These are phyloP conservation scores for Tenthredo distinguenda DNA, from an alignment of 2,888 invertebrate genomes.

Conservation along the genomic window DNA sequence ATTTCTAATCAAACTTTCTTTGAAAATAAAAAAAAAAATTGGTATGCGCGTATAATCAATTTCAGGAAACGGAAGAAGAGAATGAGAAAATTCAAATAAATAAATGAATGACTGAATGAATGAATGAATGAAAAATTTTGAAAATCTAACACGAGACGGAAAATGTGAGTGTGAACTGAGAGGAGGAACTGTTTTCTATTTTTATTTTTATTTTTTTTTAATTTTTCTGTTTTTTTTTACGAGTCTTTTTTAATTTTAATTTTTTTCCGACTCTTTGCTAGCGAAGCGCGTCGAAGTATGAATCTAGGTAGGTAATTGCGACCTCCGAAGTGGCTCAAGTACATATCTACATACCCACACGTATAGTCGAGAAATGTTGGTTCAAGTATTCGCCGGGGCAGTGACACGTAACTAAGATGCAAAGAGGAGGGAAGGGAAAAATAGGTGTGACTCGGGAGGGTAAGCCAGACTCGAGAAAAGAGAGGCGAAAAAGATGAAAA, in stretches of 20 bases:
- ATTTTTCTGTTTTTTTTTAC: no score
- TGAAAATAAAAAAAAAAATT: background rate
- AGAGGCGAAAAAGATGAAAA: conserved; percentile 25
- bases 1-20: no score
- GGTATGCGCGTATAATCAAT: background rate
- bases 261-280: background rate
- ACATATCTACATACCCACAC: conserved; percentile 3
- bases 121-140: background rate
- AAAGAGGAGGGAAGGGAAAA: conserved; percentile 61
- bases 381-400: conserved; percentile 56
- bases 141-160: background rate
- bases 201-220: background rate
- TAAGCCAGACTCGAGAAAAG: conserved; percentile 31
- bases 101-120: background rate
- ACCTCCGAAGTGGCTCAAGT: conserved; percentile 3
- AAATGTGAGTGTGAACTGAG: background rate
- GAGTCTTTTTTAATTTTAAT: background rate
- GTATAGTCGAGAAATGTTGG: conserved; percentile 38
- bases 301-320: conserved; percentile 36
- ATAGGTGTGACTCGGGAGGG: conserved; percentile 51
- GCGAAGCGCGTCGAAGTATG: background rate
- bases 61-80: background rate
- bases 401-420: conserved; percentile 66
- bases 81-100: background rate
- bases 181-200: background rate